A percentile compares a stretch with the other conserved stretches of the same genome.
These are phyloP conservation scores for Noctua pronuba DNA, from an alignment of 2,888 invertebrate genomes.

Conservation along the genomic window DNA sequence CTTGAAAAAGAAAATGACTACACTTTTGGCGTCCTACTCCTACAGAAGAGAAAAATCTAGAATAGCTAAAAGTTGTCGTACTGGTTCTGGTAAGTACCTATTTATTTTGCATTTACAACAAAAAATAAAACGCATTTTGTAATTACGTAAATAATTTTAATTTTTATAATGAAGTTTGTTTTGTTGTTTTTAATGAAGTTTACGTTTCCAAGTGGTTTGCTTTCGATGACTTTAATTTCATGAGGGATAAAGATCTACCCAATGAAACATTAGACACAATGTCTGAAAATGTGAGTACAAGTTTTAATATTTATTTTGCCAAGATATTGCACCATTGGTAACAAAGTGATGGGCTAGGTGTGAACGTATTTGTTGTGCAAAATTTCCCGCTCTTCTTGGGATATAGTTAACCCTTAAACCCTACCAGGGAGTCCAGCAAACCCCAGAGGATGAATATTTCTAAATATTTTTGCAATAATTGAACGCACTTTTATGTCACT, in stretches of 20 bases:
- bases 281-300: constrained; percentile 15
- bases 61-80: not conserved
- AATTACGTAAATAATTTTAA: constrained; percentile 14
- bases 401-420: not conserved
- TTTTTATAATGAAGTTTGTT: no score
- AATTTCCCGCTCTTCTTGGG: constrained; percentile 1
- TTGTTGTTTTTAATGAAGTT: no score
- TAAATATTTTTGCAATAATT: no score
- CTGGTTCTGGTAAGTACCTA: not conserved
- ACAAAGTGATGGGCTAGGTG: not conserved
- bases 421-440: no score
- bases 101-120: constrained; percentile 13
- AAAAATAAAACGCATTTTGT: constrained; percentile 15
- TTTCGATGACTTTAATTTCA: constrained; percentile 20
- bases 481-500: no score
- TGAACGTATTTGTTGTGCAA: not conserved
- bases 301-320: not conserved
- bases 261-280: constrained; percentile 10
- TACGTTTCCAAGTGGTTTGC: constrained; percentile 26
- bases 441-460: no score
- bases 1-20: constrained; percentile 1
- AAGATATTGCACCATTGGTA: not conserved
- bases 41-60: not conserved
- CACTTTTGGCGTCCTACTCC: not conserved
- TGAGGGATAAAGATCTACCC: constrained; percentile 14